Evolutionary conservation across 2,113 vertebrate species (phyloP).

Genomic region (Anser brachyrhynchus): DNA sequence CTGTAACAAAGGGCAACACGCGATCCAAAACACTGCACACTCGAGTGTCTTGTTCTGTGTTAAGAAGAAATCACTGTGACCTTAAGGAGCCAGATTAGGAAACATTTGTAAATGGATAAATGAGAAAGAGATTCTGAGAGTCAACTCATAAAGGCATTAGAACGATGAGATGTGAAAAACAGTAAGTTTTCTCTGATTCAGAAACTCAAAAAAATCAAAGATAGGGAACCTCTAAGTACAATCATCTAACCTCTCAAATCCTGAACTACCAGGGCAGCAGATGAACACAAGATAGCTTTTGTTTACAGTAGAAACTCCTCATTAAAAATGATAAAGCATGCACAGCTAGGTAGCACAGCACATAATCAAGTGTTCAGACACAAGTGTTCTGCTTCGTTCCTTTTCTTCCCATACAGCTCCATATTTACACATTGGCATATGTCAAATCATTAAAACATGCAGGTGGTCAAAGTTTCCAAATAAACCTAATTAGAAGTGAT

Average conservation of each 20-base stretch:
- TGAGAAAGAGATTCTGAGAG: not conserved
- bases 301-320: not conserved
- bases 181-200: not conserved
- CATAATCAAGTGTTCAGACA: not conserved
- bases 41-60: not conserved
- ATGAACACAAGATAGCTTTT: not conserved
- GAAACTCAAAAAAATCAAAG: not conserved
- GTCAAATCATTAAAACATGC: slow-evolving; percentile 36
- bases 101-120: not conserved
- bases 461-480: slow-evolving; percentile 53
- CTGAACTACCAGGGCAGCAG: not conserved
- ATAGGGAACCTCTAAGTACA: not conserved
- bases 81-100: not conserved
- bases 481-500: slow-evolving; percentile 50
- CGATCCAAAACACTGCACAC: not conserved
- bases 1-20: not conserved
- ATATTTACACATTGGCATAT: slow-evolving; percentile 27
- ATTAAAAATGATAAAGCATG: not conserved
- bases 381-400: not conserved
- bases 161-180: not conserved
- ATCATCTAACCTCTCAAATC: not conserved
- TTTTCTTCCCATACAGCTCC: not conserved
- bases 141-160: not conserved
- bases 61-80: not conserved
- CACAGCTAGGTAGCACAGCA: not conserved